Evolutionary conservation across 2,888 invertebrate genomes (phyloP), one percentile per base, ranked within the genome.

Genomic region (Agonopterix alstromeriana): DNA sequence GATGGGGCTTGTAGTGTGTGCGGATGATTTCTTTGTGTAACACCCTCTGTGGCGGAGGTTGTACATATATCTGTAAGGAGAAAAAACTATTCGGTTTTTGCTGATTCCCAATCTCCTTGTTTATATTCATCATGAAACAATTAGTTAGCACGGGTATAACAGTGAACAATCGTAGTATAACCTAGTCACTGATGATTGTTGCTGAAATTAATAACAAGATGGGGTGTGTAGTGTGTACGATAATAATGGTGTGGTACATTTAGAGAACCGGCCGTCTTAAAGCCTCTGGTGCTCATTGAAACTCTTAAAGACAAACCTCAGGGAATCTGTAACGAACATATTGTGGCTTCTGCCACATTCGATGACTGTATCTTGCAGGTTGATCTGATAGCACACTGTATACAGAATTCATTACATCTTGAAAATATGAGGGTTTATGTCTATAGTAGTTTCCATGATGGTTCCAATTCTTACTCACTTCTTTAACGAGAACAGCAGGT

Each of bases 401-500:
- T 46, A 76, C 50, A 56, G 66, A 63, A 55, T 64, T 70, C 54
- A 74, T 60, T 48, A 74, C 47, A 53, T 59, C 54, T 59, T 71
- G 64, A 52, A 76, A 50, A 27, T 27, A 27, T 7, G 27, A 27
- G 27, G 50, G 54, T 27, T 50, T 51, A 50, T 55, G 42, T 53
- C 48, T 53, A 45, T 49, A 51, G 48, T 53, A 54, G 48, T 50
- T 56, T 35, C 48, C 47, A 42, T 52, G 42, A 17, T 51, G 45
- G 54, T 48, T 50, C 63, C 60, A 55, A 27, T 45, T 11, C 46
- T 61, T 75, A 85, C 85, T 85, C 77, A 87, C 85, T 77, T 87
- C 83, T 71, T 83, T 78, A 1, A 77, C 69, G 48, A 77, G 45
- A 14, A 65, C 68, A 35, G 71, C 52, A 11, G 73, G 72, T 54